Evolutionary conservation across 2,113 vertebrate species (phyloP), one percentile per base, ranked within the genome.

Genomic region (Apodemus sylvaticus): DNA sequence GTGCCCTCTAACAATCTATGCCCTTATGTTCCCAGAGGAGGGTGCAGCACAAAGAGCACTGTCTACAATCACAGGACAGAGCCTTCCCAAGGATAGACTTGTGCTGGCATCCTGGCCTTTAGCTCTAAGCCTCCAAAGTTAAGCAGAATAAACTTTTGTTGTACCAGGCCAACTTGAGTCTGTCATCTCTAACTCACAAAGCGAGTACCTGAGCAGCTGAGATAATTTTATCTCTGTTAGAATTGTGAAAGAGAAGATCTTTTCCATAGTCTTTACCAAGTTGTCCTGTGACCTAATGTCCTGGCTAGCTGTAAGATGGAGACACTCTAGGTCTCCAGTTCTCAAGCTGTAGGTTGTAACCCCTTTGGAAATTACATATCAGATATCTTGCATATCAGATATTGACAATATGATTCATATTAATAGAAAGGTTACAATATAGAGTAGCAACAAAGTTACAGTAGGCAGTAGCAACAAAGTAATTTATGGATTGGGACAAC

Each of bases 191-290:
- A 55, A 24, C 53, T 82, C 24, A 51, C 16, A 7, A 29, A 45
- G 9, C 6, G 16, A 31, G 29, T 9, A 36, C 5, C 2, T 11
- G 5, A 58, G 20, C 36, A 36, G 1, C 39, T 36, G 64, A 64
- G 17, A 22, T 19, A 2, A 26, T 1, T 12, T 20, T 20, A 14
- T 3, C 36, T 76, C 34, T 19, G 19, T 16, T 45, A 20, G 31
- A 16, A 24, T n/a, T 0, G 0, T 66, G 4, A 14, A 14, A 34
- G 12, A 26, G 26, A 26, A 22, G 10, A 24, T 7, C 2, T 2
- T 71, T 51, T 45, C 48, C n/a, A 48, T 31, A 1, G 0, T 58
- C 9, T 34, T 64, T 29, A 5, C 7, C 73, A 88, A 34, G 14
- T 1, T 5, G 3, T 42, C 11, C 58, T 83, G 13, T 85, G 60